Conservation (phyloP, 2,113 vertebrate species). For the Hippoglossus stenolepis region DNA sequence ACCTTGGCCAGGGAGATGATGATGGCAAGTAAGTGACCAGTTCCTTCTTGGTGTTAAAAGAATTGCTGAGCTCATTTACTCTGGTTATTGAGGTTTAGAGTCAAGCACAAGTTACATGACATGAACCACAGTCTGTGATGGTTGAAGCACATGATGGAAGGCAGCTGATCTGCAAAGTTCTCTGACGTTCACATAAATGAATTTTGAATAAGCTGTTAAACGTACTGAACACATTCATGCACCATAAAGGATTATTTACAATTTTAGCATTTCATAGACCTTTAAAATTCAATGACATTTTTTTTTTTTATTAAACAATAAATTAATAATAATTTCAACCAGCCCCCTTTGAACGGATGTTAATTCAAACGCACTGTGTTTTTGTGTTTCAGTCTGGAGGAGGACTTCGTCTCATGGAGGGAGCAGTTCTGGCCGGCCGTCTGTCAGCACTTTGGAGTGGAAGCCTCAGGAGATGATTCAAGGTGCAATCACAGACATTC, state of each 20-base stretch:
- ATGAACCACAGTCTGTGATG: too few relatives aligned
- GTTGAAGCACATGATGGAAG: not conserved
- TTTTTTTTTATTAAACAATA: too few relatives aligned
- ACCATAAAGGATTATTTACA: not conserved
- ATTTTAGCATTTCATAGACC: not conserved
- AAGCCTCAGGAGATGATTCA: constrained; percentile 95
- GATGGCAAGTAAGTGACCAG: constrained; percentile 92
- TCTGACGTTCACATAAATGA: too few relatives aligned
- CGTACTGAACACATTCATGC: not conserved
- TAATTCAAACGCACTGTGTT: not conserved
- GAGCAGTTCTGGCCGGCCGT: constrained; percentile 99
- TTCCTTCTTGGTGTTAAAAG: not conserved
- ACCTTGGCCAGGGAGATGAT: constrained; percentile 93
- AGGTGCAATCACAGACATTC: constrained; percentile 82
- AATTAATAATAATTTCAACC: too few relatives aligned
- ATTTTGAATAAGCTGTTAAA: too few relatives aligned
- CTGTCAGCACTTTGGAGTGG: constrained; percentile 96
- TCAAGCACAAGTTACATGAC: not conserved
- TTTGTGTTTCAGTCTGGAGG: constrained; percentile 84
- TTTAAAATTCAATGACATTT: too few relatives aligned
- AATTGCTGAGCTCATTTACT: not conserved
- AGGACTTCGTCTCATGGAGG: constrained; percentile 97
- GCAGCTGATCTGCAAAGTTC: too few relatives aligned
- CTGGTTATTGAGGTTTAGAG: not conserved
- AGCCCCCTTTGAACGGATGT: not conserved